Base-by-base conservation (phyloP, 2,797 vertebrate species). In the Intellagama lesueurii region DNA sequence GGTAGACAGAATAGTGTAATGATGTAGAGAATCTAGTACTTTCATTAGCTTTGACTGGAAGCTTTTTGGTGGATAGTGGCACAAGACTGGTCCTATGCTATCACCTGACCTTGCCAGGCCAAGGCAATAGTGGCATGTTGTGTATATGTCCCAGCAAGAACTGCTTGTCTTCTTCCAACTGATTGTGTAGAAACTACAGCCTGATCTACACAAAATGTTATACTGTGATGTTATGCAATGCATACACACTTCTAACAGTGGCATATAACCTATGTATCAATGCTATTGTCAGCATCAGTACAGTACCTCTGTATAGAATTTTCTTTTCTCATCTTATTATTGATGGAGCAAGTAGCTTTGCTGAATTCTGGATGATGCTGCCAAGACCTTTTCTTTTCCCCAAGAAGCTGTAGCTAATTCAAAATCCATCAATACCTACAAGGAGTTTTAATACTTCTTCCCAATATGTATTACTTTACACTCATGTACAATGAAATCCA, bases 371-470 rank as follows among this genome's bases (percentile, higher is more conserved):
- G 3, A 0, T 93, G 95, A 95, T 76, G 78, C 90, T 80, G 88
- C 72, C 90, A 88, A 76, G 79, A 88, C 70, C 22, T 30, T 64
- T 56, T 76, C 88, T 89, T 93, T 82, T 75, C 68, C 75, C 60
- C 84, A 72, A 93, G 83, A 94, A 93, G 89, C 90, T 92, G 83
- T 32, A 90, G 79, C 80, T 94, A 94, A 90, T 92, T 94, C 89
- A 87, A 76, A 93, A 91, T 88, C 77, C 69, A 87, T 82, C 87
- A 89, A 30, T 80, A 88, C 49, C 1, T 90, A 90, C 84, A 1
- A 14, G 81, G 90, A 89, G 87, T 81, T 93, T 94, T 92, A 91
- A 92, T 83, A 83, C 32, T 91, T 93, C 72, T 79, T 94, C 91
- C n/a, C 85, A 90, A 40, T 84, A 76, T 73, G 91, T 75, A 86